phyloP scores from a whole-genome alignment of 2,113 vertebrate genomes.

The Chaenocephalus aceratus region DNA sequence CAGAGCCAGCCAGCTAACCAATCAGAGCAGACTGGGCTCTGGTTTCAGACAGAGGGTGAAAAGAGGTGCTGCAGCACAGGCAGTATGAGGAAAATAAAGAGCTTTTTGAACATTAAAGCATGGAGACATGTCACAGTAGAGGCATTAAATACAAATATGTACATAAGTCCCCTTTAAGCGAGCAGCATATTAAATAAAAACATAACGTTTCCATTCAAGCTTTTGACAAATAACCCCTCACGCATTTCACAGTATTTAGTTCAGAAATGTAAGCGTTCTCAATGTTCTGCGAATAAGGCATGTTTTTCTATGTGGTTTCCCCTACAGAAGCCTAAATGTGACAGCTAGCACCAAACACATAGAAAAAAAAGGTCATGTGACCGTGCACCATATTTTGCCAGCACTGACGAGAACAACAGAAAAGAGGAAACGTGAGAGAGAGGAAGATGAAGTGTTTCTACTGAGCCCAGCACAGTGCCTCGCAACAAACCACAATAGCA shows the following conservation, averaged over 20 bases:
- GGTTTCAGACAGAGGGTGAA: too few relatives aligned
- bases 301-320: constrained; percentile 76
- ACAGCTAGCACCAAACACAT: constrained; percentile 34
- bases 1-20: too few relatives aligned
- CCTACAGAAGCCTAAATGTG: constrained; percentile 40
- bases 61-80: too few relatives aligned
- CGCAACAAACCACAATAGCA: constrained; percentile 54
- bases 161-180: too few relatives aligned
- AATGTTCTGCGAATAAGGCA: constrained; percentile 49
- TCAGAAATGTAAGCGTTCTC: constrained; percentile 2
- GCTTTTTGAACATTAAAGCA: too few relatives aligned
- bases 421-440: constrained; percentile 63
- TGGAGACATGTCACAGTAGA: too few relatives aligned
- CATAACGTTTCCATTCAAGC: not conserved
- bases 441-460: constrained; percentile 61
- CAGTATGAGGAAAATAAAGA: too few relatives aligned
- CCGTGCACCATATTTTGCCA: constrained; percentile 54
- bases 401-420: constrained; percentile 21
- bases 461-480: constrained; percentile 2
- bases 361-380: constrained; percentile 60
- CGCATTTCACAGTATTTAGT: constrained; percentile 11
- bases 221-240: not conserved
- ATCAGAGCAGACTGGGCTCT: too few relatives aligned
- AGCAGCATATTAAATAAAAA: not conserved
- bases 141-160: too few relatives aligned